These are phyloP conservation scores for Oreochromis niloticus DNA, from an alignment of 2,113 vertebrate species.

Conservation along the genomic window DNA sequence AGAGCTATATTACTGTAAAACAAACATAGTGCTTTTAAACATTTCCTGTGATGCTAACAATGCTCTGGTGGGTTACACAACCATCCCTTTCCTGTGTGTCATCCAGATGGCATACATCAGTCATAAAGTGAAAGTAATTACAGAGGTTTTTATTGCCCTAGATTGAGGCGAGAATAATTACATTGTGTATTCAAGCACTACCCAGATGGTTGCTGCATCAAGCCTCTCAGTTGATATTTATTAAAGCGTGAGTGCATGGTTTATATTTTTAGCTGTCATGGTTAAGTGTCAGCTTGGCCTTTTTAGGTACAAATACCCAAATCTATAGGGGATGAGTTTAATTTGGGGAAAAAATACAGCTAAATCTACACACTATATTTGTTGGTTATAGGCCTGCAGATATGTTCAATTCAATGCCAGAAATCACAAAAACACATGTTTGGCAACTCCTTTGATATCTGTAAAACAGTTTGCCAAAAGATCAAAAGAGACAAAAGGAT, in stretches of 20 bases:
- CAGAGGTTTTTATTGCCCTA: slow-evolving; percentile 27
- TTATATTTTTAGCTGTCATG: neutral
- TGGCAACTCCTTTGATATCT: neutral
- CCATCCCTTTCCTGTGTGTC: neutral
- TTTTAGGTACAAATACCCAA: neutral
- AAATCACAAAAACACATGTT: neutral
- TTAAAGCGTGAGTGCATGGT: neutral
- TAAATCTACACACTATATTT: neutral
- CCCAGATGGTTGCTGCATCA: neutral
- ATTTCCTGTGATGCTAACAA: neutral
- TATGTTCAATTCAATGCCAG: neutral
- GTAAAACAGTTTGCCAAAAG: neutral
- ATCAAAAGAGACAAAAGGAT: neutral
- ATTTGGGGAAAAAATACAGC: fast-evolving
- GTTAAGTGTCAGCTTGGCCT: neutral
- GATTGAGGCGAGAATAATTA: slow-evolving; percentile 32
- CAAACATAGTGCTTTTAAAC: neutral
- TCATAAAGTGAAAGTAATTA: slow-evolving; percentile 19
- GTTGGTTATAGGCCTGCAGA: neutral
- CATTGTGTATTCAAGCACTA: neutral
- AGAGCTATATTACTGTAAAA: neutral
- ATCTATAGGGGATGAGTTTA: neutral
- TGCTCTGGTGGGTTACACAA: neutral
- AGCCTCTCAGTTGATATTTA: neutral
- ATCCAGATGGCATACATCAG: slow-evolving; percentile 20